Conservation (phyloP, 2,888 invertebrate genomes). For the Athalia circularis region DNA sequence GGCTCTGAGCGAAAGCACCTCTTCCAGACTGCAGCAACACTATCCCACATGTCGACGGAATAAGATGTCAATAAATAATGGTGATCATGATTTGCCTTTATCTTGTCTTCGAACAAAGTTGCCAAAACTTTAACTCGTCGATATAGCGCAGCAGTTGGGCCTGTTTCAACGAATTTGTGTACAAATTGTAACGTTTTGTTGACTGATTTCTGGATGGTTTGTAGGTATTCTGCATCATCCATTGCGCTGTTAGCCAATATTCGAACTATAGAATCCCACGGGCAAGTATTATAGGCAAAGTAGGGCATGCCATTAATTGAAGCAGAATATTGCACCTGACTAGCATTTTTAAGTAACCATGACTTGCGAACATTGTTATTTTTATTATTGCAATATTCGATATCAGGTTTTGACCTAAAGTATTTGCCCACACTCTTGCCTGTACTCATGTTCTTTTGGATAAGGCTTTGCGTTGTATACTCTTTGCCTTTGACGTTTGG, state of each 20-base stretch:
- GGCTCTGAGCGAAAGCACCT: conserved; percentile 9
- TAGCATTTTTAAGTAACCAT: conserved; percentile 12
- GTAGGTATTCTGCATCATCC: conserved; percentile 15
- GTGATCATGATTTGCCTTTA: conserved; percentile 2
- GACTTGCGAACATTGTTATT: conserved; percentile 6
- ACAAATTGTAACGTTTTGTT: conserved; percentile 12
- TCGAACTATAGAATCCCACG: conserved; percentile 18
- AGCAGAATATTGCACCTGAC: conserved; percentile 9
- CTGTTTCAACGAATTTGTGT: conserved; percentile 12
- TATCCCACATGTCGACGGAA: conserved; percentile 16
- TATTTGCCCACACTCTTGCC: conserved; percentile 7
- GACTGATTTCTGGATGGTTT: conserved; percentile 1
- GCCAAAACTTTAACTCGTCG: not conserved
- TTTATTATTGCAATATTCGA: conserved; percentile 7
- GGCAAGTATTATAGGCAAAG: conserved; percentile 17
- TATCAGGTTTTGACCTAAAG: conserved; percentile 26
- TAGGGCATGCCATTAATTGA: not conserved
- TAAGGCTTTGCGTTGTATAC: not conserved
- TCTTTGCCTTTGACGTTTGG: not conserved
- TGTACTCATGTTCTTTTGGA: conserved; percentile 1
- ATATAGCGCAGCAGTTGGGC: conserved; percentile 13
- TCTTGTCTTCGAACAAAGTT: not conserved
- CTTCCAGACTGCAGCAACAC: not conserved
- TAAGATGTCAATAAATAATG: conserved; percentile 6
- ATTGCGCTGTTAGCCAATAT: conserved; percentile 15